A percentile compares a stretch with the other conserved stretches of the same genome.
Evolutionary conservation across 2,113 vertebrate genomes (phyloP).

Genomic region (Geococcyx californianus): DNA sequence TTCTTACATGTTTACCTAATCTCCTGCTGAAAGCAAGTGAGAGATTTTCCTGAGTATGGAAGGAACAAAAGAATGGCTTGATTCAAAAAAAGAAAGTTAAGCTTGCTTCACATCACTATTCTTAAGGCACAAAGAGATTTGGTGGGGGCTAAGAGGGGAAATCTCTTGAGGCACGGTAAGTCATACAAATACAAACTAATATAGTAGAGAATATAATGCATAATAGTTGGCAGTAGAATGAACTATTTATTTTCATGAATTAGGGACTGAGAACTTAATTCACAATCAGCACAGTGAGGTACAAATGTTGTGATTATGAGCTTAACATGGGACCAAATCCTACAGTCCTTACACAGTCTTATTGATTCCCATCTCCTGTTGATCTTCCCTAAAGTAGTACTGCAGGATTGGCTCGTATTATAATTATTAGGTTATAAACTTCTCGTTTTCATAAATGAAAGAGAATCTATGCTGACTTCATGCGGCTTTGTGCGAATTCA

Average conservation of each 20-base stretch:
- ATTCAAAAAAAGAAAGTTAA: conserved; percentile 3
- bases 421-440: not conserved
- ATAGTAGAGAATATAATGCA: conserved; percentile 28
- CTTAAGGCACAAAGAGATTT: conserved; percentile 33
- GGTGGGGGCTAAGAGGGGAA: not conserved
- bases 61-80: not conserved
- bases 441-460: not conserved
- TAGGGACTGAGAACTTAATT: conserved; percentile 24
- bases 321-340: not conserved
- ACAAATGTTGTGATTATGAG: not conserved
- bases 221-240: conserved; percentile 43
- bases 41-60: not conserved
- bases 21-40: conserved; percentile 2
- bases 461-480: not conserved
- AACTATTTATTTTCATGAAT: conserved; percentile 38
- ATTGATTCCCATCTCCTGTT: not conserved
- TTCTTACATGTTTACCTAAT: conserved; percentile 2
- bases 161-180: not conserved
- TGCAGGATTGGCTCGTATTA: not conserved
- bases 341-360: not conserved
- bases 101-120: not conserved
- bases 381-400: not conserved
- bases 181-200: not conserved
- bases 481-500: not conserved
- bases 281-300: not conserved